Percentiles rank a stretch among this genome's conserved stretches.
These are phyloP conservation scores for Garrulus glandarius DNA, from an alignment of 2,797 vertebrate genomes.

Conservation along the genomic window DNA sequence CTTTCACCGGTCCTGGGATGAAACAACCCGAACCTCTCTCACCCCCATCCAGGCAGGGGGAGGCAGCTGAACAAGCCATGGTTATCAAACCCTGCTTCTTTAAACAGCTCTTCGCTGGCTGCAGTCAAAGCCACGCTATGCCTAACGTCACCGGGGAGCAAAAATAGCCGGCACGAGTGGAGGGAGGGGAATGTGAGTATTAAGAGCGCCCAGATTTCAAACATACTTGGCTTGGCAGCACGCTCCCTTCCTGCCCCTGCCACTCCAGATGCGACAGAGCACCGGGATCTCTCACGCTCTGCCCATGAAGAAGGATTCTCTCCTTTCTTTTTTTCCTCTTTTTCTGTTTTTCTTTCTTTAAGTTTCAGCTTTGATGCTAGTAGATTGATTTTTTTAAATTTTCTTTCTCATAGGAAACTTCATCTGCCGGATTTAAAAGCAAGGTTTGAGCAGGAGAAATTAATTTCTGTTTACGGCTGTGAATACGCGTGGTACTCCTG, in stretches of 20 bases:
- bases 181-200: slow-evolving; percentile 54
- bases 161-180: slow-evolving; percentile 69
- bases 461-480: neutral
- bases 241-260: neutral
- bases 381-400: neutral
- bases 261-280: slow-evolving; percentile 30
- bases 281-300: neutral
- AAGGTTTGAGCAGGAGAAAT: slow-evolving; percentile 61
- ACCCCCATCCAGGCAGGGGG: neutral
- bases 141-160: slow-evolving; percentile 59
- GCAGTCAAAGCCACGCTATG: slow-evolving; percentile 48
- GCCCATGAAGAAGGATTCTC: neutral
- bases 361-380: neutral
- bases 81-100: slow-evolving; percentile 52
- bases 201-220: slow-evolving; percentile 69
- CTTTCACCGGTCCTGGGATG: fast-evolving
- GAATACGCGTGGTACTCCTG: neutral
- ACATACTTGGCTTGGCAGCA: slow-evolving; percentile 51
- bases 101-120: slow-evolving; percentile 43
- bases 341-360: neutral
- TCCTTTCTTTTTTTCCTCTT: neutral
- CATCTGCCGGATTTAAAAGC: slow-evolving; percentile 53
- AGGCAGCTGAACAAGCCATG: fast-evolving
- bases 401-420: neutral
- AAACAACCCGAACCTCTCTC: neutral